A percentile compares a stretch with the other conserved stretches of the same genome.
Evolutionary conservation across 1,140 invertebrate genomes (phyloP).

Genomic region (Scaptomyza pallida): DNA sequence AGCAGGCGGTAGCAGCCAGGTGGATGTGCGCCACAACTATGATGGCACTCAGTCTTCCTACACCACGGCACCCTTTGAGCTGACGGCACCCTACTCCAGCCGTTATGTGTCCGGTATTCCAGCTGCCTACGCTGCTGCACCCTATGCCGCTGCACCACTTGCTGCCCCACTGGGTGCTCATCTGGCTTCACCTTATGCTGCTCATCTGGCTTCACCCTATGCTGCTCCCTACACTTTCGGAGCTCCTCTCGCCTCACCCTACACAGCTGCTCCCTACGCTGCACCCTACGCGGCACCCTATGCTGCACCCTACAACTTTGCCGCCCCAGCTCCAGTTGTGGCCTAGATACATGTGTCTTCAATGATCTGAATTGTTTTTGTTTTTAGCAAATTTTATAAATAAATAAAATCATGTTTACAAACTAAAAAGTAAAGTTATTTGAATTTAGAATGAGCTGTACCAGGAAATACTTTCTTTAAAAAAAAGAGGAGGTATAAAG

Average conservation of each 20-base stretch:
- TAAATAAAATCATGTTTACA: constrained; percentile 32
- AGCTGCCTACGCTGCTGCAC: constrained; percentile 64
- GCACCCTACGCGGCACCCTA: constrained; percentile 55
- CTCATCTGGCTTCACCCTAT: constrained; percentile 40
- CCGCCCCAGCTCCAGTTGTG: constrained; percentile 55
- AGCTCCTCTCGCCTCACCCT: constrained; percentile 54
- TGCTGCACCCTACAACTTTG: constrained; percentile 70
- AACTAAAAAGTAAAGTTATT: background rate
- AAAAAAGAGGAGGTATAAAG: no score
- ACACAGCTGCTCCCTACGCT: constrained; percentile 77
- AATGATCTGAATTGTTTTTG: constrained; percentile 22
- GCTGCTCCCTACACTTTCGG: constrained; percentile 58
- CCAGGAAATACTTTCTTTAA: no score
- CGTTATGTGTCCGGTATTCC: constrained; percentile 84
- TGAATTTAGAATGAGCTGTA: no score
- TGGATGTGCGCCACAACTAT: constrained; percentile 78
- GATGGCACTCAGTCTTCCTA: constrained; percentile 77
- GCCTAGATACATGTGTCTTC: constrained; percentile 34
- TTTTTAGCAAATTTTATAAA: constrained; percentile 25
- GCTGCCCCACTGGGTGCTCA: constrained; percentile 63
- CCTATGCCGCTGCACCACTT: constrained; percentile 72
- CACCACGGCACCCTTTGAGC: constrained; percentile 78
- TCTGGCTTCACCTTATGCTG: constrained; percentile 70
- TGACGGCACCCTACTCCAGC: constrained; percentile 84
- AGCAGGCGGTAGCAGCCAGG: constrained; percentile 75